Conservation (phyloP, 2,888 invertebrate species). For the Schizaphis graminum region DNA sequence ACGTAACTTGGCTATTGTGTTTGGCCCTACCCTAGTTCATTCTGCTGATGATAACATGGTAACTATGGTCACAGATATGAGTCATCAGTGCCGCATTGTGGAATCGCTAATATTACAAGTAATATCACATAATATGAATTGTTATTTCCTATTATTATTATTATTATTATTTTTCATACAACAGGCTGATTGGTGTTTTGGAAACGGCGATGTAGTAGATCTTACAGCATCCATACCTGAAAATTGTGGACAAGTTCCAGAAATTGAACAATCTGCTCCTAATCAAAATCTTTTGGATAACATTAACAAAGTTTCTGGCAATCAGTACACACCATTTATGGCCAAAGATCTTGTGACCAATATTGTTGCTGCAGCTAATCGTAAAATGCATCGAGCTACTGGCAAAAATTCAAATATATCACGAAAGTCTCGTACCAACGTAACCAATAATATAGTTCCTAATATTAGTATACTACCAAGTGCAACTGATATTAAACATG, state of each 20-base stretch:
- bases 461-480: constrained; percentile 25
- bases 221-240: constrained; percentile 66
- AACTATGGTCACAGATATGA: constrained; percentile 94
- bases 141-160: neutral
- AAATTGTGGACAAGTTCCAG: constrained; percentile 67
- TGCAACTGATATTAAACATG: constrained; percentile 46
- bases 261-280: constrained; percentile 71
- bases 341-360: constrained; percentile 79
- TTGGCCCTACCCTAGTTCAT: constrained; percentile 93
- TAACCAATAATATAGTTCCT: constrained; percentile 17
- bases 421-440: constrained; percentile 53
- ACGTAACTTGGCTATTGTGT: constrained; percentile 91
- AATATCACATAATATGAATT: constrained; percentile 69
- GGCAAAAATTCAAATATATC: constrained; percentile 63
- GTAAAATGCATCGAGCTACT: constrained; percentile 78
- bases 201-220: constrained; percentile 75
- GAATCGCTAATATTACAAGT: constrained; percentile 90
- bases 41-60: constrained; percentile 92
- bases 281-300: constrained; percentile 82
- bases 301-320: constrained; percentile 86
- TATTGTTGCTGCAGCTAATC: constrained; percentile 86
- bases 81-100: constrained; percentile 94
- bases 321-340: constrained; percentile 70
- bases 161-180: constrained; percentile 65
- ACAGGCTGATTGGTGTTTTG: constrained; percentile 89